phyloP scores from a whole-genome alignment of 92 coral and sea anemone genomes.

The Umimayanthus kanabou region DNA sequence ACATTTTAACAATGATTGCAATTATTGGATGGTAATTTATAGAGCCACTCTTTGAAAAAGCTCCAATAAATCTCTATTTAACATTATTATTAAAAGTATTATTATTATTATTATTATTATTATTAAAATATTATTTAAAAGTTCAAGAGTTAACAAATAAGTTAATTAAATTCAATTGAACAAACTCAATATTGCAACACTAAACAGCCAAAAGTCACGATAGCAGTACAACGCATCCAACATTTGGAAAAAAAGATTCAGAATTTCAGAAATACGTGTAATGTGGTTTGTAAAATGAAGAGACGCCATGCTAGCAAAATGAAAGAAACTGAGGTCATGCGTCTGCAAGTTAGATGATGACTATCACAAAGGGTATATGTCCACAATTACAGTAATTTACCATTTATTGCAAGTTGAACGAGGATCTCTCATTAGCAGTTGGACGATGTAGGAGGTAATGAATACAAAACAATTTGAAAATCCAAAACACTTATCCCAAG shows the following conservation, averaged over 20 bases:
- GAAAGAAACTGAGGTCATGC: background rate
- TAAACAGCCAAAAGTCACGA: background rate
- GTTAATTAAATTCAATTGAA: too few species aligned
- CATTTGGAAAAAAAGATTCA: background rate
- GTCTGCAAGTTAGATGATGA: background rate
- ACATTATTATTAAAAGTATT: too few species aligned
- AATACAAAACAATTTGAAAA: background rate
- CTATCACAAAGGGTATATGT: background rate
- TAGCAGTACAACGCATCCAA: background rate
- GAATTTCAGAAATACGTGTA: background rate
- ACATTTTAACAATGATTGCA: too few species aligned
- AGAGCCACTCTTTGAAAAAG: too few species aligned
- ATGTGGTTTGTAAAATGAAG: background rate
- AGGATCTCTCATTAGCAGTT: background rate
- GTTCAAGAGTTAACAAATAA: too few species aligned
- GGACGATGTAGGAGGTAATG: background rate
- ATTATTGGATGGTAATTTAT: too few species aligned
- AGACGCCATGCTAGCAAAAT: background rate
- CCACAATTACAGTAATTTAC: background rate
- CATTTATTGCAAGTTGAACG: background rate
- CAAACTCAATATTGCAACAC: too few species aligned
- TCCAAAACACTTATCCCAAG: background rate
- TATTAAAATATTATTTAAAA: too few species aligned
- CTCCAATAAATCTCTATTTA: too few species aligned
- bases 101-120: too few species aligned